These are phyloP conservation scores for Lycaena phlaeas DNA, from an alignment of 2,888 invertebrate species.

Conservation along the genomic window DNA sequence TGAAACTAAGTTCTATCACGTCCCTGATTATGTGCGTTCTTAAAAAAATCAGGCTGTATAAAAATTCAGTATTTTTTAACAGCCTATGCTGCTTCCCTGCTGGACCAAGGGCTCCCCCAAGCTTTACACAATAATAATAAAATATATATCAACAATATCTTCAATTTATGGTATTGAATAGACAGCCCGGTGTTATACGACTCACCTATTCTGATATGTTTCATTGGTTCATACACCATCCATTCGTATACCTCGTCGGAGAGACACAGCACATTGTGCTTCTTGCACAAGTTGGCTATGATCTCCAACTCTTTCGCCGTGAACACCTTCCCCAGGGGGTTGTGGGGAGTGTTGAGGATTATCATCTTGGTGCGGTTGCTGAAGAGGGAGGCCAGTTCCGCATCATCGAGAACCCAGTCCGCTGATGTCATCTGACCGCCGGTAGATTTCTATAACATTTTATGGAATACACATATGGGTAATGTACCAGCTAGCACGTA, in stretches of 20 bases:
- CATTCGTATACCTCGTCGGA: conserved; percentile 99
- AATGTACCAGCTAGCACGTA: too few species aligned
- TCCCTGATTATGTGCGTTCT: too few species aligned
- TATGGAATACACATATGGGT: too few species aligned
- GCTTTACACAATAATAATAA: too few species aligned
- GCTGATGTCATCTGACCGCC: conserved; percentile 76
- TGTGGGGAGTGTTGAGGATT: conserved; percentile 97
- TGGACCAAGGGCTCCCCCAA: too few species aligned
- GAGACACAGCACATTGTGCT: conserved; percentile 92
- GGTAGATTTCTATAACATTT: conserved; percentile 50
- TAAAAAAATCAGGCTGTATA: too few species aligned
- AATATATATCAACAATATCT: too few species aligned
- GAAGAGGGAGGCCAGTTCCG: conserved; percentile 86
- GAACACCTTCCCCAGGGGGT: conserved; percentile 95
- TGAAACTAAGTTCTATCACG: too few species aligned
- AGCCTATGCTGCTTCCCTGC: too few species aligned
- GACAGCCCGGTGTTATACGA: too few species aligned
- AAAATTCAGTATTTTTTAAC: too few species aligned
- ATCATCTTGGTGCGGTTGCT: conserved; percentile 93
- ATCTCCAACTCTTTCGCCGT: conserved; percentile 77
- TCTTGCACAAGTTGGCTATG: conserved; percentile 91
- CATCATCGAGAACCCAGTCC: conserved; percentile 91
- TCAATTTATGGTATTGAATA: too few species aligned
- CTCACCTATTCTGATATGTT: conserved; percentile 93
- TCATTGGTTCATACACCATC: conserved; percentile 87